Evolutionary conservation across 2,113 vertebrate species (phyloP).

Genomic region (Papio anubis): DNA sequence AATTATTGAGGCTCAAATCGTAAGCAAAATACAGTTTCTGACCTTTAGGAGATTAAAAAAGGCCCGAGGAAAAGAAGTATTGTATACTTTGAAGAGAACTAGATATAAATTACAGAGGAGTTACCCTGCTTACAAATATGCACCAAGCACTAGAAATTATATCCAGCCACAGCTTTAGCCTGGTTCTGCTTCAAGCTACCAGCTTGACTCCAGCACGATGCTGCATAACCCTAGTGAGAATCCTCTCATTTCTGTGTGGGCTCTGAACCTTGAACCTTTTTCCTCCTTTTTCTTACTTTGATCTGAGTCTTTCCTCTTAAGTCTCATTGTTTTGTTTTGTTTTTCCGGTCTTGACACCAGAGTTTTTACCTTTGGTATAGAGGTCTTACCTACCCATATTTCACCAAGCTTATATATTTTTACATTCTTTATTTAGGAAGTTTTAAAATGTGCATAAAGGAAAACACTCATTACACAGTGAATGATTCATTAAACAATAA

Average conservation of each 20-base stretch:
- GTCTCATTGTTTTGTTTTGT: neutral
- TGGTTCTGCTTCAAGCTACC: neutral
- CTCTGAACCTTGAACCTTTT: neutral
- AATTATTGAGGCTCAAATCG: slow-evolving; percentile 20
- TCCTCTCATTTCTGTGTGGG: neutral
- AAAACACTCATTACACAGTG: neutral
- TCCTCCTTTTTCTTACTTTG: neutral
- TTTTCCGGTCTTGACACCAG: neutral
- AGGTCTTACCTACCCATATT: neutral
- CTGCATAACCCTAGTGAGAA: neutral
- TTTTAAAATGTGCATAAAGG: neutral
- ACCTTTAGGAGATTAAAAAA: slow-evolving; percentile 42
- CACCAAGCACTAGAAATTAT: neutral
- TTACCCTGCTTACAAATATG: neutral
- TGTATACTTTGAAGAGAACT: neutral
- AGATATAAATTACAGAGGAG: neutral
- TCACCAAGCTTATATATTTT: neutral
- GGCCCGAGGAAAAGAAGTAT: neutral
- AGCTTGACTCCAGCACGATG: neutral
- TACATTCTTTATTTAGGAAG: neutral
- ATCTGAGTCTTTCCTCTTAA: neutral
- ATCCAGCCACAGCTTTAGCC: too few relatives aligned
- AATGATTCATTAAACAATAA: neutral
- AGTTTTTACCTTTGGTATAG: neutral
- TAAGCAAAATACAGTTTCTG: slow-evolving; percentile 9